A percentile compares a stretch with the other conserved stretches of the same genome.
Conservation (phyloP, 2,797 vertebrate species). For the Anomalospiza imberbis region DNA sequence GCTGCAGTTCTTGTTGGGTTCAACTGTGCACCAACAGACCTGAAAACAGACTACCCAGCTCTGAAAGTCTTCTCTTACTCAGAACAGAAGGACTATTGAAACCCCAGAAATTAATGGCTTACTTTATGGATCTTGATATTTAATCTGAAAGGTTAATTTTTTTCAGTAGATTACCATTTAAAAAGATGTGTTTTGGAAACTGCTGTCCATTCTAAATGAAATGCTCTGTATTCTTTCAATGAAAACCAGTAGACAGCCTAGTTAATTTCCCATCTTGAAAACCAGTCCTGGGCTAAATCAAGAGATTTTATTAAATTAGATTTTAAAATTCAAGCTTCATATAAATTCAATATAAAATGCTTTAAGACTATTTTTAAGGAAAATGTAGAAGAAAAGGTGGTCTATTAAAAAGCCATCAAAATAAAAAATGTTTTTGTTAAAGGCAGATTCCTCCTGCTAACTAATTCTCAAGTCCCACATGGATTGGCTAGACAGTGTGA, state of each 20-base stretch:
- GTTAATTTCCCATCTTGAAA: neutral
- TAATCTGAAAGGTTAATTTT: neutral
- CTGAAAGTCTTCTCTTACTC: neutral
- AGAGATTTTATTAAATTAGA: neutral
- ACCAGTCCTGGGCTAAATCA: neutral
- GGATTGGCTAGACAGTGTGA: neutral
- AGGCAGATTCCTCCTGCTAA: neutral
- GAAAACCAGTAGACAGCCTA: neutral
- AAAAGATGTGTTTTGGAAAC: neutral
- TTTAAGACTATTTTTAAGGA: neutral
- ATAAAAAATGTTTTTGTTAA: neutral
- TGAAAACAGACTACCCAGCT: neutral
- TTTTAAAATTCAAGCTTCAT: neutral
- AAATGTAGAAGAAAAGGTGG: neutral
- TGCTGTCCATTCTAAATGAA: neutral
- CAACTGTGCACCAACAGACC: neutral
- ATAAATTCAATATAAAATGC: neutral
- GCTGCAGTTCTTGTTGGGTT: neutral
- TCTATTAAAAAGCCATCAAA: neutral
- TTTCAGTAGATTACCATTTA: neutral
- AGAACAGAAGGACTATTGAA: neutral
- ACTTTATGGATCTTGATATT: neutral
- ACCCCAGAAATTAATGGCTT: neutral
- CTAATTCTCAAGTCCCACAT: neutral
- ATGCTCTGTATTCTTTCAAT: neutral